Percentiles rank a stretch among this genome's conserved stretches.
Conservation (phyloP, 2,888 invertebrate genomes). For the Ennomos erosarius region DNA sequence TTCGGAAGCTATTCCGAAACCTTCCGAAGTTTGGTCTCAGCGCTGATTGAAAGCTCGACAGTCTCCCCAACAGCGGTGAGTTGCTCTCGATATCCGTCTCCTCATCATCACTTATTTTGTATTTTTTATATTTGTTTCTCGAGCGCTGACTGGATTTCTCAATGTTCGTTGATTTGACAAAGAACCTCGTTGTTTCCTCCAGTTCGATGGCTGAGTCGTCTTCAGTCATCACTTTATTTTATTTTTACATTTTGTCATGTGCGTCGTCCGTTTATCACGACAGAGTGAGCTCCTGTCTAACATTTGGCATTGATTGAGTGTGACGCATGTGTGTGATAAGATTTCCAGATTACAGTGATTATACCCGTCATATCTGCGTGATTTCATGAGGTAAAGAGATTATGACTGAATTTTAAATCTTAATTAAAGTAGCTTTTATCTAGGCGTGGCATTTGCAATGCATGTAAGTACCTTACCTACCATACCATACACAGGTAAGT, state of each 20-base stretch:
- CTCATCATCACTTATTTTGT: conserved; percentile 37
- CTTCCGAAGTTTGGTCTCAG: conserved; percentile 60
- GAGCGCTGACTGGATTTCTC: conserved; percentile 10
- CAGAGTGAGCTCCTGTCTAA: conserved; percentile 60
- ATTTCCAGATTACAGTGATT: conserved; percentile 72
- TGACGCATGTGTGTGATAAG: conserved; percentile 73
- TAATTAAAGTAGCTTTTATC: conserved; percentile 19
- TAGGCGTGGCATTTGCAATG: conserved; percentile 9
- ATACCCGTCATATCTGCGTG: conserved; percentile 54
- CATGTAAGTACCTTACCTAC: too few relatives aligned
- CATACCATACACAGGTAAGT: too few relatives aligned
- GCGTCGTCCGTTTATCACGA: conserved; percentile 57
- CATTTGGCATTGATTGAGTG: conserved; percentile 82
- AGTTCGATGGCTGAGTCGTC: conserved; percentile 59
- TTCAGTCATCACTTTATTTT: conserved; percentile 66
- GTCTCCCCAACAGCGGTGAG: conserved; percentile 48
- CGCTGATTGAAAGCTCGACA: conserved; percentile 55
- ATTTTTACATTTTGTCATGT: conserved; percentile 59
- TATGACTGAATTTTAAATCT: conserved; percentile 31
- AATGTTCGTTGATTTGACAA: conserved; percentile 47
- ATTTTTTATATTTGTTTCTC: conserved; percentile 41
- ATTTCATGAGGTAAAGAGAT: conserved; percentile 46
- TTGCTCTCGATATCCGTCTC: conserved; percentile 37
- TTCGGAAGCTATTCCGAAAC: conserved; percentile 59
- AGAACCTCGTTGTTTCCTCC: conserved; percentile 53